A percentile compares a stretch with the other conserved stretches of the same genome.
Evolutionary conservation across 1,140 invertebrate genomes (phyloP).

Genomic region (Atta cephalotes): DNA sequence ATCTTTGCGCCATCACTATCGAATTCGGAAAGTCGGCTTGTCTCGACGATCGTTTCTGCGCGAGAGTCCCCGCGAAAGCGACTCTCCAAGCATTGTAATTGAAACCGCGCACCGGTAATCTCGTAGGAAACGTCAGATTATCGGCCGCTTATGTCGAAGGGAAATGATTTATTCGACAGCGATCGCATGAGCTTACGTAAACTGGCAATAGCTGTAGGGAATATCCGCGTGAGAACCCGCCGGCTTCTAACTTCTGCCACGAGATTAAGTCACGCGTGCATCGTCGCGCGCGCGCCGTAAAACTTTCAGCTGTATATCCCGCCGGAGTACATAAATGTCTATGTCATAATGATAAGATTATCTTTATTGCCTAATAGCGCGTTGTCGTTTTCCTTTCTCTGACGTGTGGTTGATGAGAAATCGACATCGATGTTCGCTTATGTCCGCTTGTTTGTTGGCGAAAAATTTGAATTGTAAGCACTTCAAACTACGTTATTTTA

Average conservation of each 20-base stretch:
- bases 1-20: slow-evolving; percentile 35
- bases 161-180: slow-evolving; percentile 36
- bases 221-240: slow-evolving; percentile 43
- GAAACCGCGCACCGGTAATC: slow-evolving; percentile 27
- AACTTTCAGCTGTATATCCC: slow-evolving; percentile 1
- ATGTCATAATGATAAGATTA: slow-evolving; percentile 45
- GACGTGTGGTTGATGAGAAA: slow-evolving; percentile 9
- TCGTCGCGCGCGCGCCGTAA: slow-evolving; percentile 5
- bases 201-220: not conserved
- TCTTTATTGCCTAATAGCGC: slow-evolving; percentile 56
- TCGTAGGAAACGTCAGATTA: slow-evolving; percentile 46
- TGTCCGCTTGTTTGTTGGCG: not conserved
- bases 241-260: slow-evolving; percentile 20
- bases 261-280: slow-evolving; percentile 50
- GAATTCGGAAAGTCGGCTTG: slow-evolving; percentile 6
- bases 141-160: slow-evolving; percentile 14
- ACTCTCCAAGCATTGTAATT: slow-evolving; percentile 16
- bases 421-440: not conserved
- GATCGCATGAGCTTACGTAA: slow-evolving; percentile 14
- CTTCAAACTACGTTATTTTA: slow-evolving; percentile 39
- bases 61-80: slow-evolving; percentile 4
- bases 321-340: slow-evolving; percentile 49
- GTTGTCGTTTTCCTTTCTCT: not conserved
- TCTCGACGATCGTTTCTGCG: not conserved
- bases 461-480: slow-evolving; percentile 5